Evolutionary conservation across 2,797 vertebrate genomes (phyloP).

Genomic region (Peromyscus melanophrys): DNA sequence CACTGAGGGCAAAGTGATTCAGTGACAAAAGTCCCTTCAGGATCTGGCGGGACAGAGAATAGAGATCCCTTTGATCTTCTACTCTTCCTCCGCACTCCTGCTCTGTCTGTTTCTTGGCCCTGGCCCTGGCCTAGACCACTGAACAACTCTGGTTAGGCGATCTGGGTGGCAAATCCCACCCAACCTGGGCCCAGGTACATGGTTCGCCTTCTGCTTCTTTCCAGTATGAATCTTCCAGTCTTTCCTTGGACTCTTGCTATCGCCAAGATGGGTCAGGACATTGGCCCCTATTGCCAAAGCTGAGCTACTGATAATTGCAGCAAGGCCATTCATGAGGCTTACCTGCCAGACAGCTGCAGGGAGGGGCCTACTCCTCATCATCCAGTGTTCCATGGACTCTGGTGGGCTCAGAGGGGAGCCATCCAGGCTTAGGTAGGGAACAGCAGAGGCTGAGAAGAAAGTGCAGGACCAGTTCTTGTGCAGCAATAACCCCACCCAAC

Average conservation of each 20-base stretch:
- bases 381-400: neutral
- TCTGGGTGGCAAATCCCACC: neutral
- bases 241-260: neutral
- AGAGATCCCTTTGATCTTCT: neutral
- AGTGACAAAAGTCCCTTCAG: neutral
- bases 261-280: slow-evolving; percentile 33
- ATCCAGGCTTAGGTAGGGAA: neutral
- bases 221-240: neutral
- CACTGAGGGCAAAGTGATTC: neutral
- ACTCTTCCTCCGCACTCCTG: rapidly evolving
- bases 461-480: no score
- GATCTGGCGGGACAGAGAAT: no score
- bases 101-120: no score
- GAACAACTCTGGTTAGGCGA: neutral
- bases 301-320: slow-evolving; percentile 9
- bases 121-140: neutral
- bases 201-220: neutral
- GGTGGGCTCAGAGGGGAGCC: neutral
- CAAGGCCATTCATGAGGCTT: neutral
- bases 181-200: neutral
- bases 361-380: neutral
- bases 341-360: neutral
- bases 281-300: slow-evolving; percentile 44
- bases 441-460: neutral
- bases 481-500: rapidly evolving